Percentiles rank a stretch among this genome's conserved stretches.
Evolutionary conservation across 2,888 invertebrate species (phyloP).

Genomic region (Mythimna vitellina): DNA sequence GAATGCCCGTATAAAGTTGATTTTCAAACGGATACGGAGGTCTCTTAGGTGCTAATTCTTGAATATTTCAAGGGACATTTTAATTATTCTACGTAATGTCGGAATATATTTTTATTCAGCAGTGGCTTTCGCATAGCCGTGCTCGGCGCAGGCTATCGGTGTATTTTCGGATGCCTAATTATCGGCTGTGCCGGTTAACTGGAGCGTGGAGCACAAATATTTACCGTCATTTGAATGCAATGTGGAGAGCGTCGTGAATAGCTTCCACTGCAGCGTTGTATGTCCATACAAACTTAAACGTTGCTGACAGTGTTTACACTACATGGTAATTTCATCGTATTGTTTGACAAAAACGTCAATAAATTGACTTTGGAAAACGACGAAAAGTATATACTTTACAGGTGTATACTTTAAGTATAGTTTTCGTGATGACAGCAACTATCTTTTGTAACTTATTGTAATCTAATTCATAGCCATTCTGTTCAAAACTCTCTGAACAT

Average conservation of each 20-base stretch:
- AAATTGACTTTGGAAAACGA: slow-evolving; percentile 4
- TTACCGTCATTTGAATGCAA: slow-evolving; percentile 63
- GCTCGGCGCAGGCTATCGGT: slow-evolving; percentile 35
- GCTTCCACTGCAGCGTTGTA: slow-evolving; percentile 48
- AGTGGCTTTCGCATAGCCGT: slow-evolving; percentile 13
- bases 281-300: slow-evolving; percentile 43
- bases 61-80: slow-evolving; percentile 38
- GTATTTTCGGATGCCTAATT: slow-evolving; percentile 63
- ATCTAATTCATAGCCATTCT: slow-evolving; percentile 21
- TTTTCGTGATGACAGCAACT: slow-evolving; percentile 13
- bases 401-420: not conserved
- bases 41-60: slow-evolving; percentile 49
- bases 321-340: slow-evolving; percentile 22
- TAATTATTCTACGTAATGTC: slow-evolving; percentile 35
- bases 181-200: slow-evolving; percentile 55
- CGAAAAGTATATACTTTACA: not conserved
- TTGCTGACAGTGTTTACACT: slow-evolving; percentile 39
- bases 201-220: slow-evolving; percentile 61
- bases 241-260: slow-evolving; percentile 58
- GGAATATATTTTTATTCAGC: slow-evolving; percentile 38
- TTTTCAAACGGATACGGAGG: slow-evolving; percentile 63
- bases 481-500: slow-evolving; percentile 17
- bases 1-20: slow-evolving; percentile 70
- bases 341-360: slow-evolving; percentile 23
- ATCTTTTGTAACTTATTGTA: slow-evolving; percentile 25